Conservation (phyloP, 2,797 vertebrate genomes). For the Rhinella marina region DNA sequence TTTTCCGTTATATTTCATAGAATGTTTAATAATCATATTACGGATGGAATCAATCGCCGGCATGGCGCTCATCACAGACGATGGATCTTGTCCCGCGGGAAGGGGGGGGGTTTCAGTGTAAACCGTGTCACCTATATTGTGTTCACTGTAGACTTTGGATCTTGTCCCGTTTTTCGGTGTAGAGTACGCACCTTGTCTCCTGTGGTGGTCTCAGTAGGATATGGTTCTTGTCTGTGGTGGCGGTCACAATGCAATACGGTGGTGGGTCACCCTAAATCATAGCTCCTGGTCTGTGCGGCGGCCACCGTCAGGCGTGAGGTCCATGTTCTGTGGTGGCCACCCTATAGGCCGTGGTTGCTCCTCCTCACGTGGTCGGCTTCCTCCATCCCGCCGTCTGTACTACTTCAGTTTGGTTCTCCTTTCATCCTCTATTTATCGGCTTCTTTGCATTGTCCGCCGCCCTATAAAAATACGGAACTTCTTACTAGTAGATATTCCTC, state of each 20-base stretch:
- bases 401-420: constrained; percentile 26
- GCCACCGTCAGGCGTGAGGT: neutral
- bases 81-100: neutral
- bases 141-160: neutral
- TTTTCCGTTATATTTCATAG: neutral
- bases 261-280: neutral
- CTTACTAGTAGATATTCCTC: constrained; percentile 45
- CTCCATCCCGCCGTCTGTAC: constrained; percentile 34
- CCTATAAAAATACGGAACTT: constrained; percentile 30
- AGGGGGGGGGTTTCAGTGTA: neutral
- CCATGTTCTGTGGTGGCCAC: constrained; percentile 8
- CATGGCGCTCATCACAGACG: neutral
- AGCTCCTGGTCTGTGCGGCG: neutral
- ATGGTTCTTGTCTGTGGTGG: neutral
- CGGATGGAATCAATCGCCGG: neutral
- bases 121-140: neutral
- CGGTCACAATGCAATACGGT: neutral
- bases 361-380: constrained; percentile 14
- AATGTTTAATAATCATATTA: neutral
- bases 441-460: constrained; percentile 36
- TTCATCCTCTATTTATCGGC: constrained; percentile 38
- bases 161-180: constrained; percentile 14
- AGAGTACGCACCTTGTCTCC: neutral
- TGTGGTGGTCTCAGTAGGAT: constrained; percentile 3
- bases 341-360: constrained; percentile 4